phyloP scores from a whole-genome alignment of 2,113 vertebrate genomes.

The Chionodraco myersi region DNA sequence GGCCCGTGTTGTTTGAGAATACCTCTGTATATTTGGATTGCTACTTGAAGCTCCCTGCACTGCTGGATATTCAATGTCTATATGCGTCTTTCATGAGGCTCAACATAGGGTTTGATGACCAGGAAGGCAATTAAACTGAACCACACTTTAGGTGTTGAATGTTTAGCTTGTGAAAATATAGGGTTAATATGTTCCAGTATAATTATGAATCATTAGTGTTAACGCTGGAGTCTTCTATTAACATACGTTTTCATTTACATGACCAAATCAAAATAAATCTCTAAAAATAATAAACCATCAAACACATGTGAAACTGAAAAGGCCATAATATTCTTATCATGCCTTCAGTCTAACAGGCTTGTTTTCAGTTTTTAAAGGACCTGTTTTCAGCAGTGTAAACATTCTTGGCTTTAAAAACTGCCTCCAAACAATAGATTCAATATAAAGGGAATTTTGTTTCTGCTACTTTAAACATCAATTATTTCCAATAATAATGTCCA shows the following conservation, averaged over 20 bases:
- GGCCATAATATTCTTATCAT: neutral
- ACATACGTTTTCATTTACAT: slow-evolving; percentile 8
- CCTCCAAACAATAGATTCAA: neutral
- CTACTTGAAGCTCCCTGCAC: slow-evolving; percentile 74
- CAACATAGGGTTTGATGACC: slow-evolving; percentile 76
- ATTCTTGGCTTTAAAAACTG: neutral
- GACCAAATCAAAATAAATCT: slow-evolving; percentile 28
- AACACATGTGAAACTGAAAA: slow-evolving; percentile 7
- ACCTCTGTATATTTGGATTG: slow-evolving; percentile 82
- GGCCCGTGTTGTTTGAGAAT: slow-evolving; percentile 80
- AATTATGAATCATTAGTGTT: slow-evolving; percentile 61
- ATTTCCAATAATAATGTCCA: slow-evolving; percentile 1
- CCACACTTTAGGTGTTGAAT: slow-evolving; percentile 65
- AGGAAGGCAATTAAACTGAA: slow-evolving; percentile 67
- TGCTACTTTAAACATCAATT: slow-evolving; percentile 1
- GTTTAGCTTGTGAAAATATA: slow-evolving; percentile 61
- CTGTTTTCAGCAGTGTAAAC: neutral
- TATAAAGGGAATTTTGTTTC: neutral
- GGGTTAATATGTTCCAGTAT: slow-evolving; percentile 50
- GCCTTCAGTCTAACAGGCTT: neutral
- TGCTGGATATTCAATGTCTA: slow-evolving; percentile 72
- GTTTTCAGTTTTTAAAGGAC: neutral
- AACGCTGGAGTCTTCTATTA: slow-evolving; percentile 25
- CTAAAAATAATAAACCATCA: slow-evolving; percentile 4
- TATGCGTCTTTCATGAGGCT: slow-evolving; percentile 76